These are phyloP conservation scores for Decapterus maruadsi DNA, from an alignment of 2,797 vertebrate genomes.

Conservation along the genomic window DNA sequence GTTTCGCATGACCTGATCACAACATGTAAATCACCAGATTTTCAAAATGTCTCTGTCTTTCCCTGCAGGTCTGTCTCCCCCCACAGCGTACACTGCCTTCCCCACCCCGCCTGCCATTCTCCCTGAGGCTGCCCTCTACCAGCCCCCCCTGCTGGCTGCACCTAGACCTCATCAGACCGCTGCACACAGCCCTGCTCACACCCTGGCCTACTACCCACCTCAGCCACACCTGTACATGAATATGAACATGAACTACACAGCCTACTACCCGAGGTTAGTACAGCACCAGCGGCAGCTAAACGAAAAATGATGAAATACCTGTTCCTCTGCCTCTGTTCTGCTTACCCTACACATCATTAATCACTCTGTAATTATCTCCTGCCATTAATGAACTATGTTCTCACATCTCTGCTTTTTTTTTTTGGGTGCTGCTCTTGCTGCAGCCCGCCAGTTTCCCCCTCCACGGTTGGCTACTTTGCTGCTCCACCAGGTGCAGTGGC, in stretches of 20 bases:
- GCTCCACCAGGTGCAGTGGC: constrained; percentile 89
- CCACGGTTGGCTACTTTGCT: constrained; percentile 92
- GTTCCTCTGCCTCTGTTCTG: not conserved
- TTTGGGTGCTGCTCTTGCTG: constrained; percentile 5
- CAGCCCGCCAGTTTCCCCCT: constrained; percentile 96
- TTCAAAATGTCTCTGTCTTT: constrained; percentile 17
- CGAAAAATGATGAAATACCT: not conserved
- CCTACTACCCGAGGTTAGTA: constrained; percentile 94
- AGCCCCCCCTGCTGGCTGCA: constrained; percentile 91
- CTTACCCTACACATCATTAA: not conserved
- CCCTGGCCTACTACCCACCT: constrained; percentile 93
- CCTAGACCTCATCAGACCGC: constrained; percentile 88
- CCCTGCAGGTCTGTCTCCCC: constrained; percentile 92
- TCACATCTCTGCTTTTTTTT: not conserved
- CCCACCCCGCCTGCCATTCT: constrained; percentile 90
- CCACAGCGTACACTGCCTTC: constrained; percentile 91
- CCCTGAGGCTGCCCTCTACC: constrained; percentile 93
- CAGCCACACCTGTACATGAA: constrained; percentile 97
- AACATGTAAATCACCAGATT: not conserved
- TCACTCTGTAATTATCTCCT: not conserved
- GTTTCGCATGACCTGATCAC: not conserved
- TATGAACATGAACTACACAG: constrained; percentile 98
- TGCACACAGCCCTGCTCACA: constrained; percentile 82
- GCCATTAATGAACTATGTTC: not conserved
- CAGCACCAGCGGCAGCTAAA: not conserved